Evolutionary conservation across 2,797 vertebrate genomes (phyloP).

Genomic region (Phaenicophaeus curvirostris): DNA sequence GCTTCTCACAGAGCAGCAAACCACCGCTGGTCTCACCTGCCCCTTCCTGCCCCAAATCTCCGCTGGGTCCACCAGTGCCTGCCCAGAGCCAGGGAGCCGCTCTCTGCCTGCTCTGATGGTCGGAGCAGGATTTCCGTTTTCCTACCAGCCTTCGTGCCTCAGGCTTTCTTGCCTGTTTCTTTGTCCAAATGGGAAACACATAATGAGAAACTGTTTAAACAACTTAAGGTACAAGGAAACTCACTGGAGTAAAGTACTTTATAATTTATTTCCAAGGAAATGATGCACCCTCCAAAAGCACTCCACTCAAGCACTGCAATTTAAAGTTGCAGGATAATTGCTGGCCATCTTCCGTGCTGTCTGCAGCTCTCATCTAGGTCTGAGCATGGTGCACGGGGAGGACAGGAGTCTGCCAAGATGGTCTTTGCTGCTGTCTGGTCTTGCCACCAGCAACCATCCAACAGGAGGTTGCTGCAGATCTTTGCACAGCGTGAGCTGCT

Average conservation of each 20-base stretch:
- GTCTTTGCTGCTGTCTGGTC: neutral
- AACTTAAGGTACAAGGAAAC: conserved; percentile 46
- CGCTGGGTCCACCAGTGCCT: rapidly evolving
- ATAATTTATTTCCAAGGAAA: conserved; percentile 51
- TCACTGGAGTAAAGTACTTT: neutral
- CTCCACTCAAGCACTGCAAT: neutral
- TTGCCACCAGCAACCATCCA: neutral
- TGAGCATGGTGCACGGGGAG: neutral
- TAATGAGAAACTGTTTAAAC: conserved; percentile 54
- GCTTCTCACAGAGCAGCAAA: neutral
- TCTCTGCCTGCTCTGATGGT: neutral
- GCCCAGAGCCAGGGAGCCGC: neutral
- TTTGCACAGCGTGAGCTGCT: neutral
- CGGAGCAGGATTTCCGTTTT: conserved; percentile 41
- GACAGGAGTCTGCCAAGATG: neutral
- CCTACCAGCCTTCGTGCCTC: conserved; percentile 39
- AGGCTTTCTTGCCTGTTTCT: conserved; percentile 11
- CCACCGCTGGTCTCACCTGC: neutral
- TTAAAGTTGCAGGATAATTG: neutral
- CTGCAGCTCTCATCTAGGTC: neutral
- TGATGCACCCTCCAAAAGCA: conserved; percentile 12
- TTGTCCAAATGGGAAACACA: conserved; percentile 48
- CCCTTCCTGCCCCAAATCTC: neutral
- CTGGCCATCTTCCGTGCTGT: neutral
- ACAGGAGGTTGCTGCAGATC: neutral